Percentiles rank a stretch among this genome's conserved stretches.
Evolutionary conservation across 2,797 vertebrate species (phyloP).

Genomic region (Mormyrus proboscirostris): DNA sequence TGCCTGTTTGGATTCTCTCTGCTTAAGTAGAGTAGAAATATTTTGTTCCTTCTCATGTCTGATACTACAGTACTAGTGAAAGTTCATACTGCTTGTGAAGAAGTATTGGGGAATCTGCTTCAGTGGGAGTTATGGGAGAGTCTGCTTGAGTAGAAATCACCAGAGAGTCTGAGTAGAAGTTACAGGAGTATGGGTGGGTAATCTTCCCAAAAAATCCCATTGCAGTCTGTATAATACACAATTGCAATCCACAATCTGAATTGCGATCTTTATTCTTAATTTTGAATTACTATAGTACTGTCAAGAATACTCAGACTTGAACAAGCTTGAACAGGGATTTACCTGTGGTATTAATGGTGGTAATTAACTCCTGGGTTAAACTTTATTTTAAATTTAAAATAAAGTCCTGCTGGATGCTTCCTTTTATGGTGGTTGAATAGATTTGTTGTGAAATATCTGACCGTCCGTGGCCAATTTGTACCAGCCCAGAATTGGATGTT

Average conservation of each 20-base stretch:
- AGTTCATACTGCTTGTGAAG: not conserved
- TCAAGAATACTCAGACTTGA: not conserved
- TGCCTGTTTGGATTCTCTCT: not conserved
- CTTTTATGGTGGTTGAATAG: not conserved
- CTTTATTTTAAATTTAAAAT: not conserved
- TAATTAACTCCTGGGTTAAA: not conserved
- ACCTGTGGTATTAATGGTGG: not conserved
- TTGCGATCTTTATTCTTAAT: not conserved
- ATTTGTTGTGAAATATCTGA: not conserved
- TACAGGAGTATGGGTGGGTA: not conserved
- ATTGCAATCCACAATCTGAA: not conserved
- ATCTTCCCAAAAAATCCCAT: not conserved
- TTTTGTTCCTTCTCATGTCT: not conserved
- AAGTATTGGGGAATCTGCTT: not conserved
- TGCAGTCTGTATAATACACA: not conserved
- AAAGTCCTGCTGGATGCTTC: not conserved
- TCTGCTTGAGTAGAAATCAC: not conserved
- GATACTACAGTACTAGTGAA: not conserved
- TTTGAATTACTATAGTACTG: not conserved
- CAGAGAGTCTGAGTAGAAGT: not conserved
- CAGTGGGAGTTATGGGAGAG: not conserved
- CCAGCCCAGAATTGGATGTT: not conserved
- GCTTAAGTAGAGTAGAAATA: not conserved
- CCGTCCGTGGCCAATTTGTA: not conserved
- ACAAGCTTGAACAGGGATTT: not conserved